Conservation (phyloP, 30 jellyfish, hydroid and myxozoan genomes). For the Hydra vulgaris region DNA sequence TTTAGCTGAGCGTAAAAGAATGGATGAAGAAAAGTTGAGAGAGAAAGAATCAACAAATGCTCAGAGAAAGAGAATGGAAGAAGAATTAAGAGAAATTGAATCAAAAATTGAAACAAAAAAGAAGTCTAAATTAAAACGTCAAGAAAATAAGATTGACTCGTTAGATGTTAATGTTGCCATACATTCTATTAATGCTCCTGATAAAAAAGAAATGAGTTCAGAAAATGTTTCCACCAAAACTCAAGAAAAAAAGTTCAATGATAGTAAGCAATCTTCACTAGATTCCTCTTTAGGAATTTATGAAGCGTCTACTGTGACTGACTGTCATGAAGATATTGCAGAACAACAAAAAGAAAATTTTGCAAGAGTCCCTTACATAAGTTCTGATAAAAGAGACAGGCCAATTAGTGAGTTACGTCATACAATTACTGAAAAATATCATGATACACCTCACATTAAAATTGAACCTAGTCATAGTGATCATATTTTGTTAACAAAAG, state of each 20-base stretch:
- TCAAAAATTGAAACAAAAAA: constrained; percentile 5
- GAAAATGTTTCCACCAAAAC: neutral
- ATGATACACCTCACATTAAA: neutral
- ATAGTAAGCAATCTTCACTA: neutral
- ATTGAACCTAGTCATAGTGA: neutral
- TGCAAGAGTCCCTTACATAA: neutral
- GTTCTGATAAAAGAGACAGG: neutral
- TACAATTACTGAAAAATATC: neutral
- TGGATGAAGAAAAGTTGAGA: constrained; percentile 2
- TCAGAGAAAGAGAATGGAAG: neutral
- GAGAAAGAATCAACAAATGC: neutral
- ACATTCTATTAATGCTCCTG: neutral
- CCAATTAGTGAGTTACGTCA: too few relatives aligned
- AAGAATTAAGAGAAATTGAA: constrained; percentile 5
- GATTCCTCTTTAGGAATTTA: neutral
- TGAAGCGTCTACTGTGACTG: neutral
- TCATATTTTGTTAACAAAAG: neutral
- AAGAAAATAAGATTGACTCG: neutral
- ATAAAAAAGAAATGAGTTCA: neutral
- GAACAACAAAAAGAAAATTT: neutral
- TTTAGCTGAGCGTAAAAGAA: constrained; percentile 1
- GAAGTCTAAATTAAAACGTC: neutral
- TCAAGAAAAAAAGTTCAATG: neutral
- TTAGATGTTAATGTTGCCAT: constrained; percentile 5
- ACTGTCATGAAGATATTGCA: neutral